Percentiles rank a stretch among this genome's conserved stretches.
phyloP scores from a whole-genome alignment of 2,797 vertebrate species.

The Spinibarbus caldwelli region DNA sequence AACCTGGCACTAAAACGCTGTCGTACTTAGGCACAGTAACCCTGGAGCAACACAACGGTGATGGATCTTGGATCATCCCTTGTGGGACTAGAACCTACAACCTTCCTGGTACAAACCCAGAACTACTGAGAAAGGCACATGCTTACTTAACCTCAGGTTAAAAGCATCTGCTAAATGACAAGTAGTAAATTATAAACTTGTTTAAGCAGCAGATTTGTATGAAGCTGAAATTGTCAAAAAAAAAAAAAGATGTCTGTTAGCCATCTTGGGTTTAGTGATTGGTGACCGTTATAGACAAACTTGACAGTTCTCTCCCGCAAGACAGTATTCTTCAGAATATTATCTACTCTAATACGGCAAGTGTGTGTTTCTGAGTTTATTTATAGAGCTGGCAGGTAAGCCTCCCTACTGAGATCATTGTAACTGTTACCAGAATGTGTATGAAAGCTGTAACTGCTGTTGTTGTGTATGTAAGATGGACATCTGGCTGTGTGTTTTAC shows the following conservation, averaged over 20 bases:
- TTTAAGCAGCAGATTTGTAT: background rate
- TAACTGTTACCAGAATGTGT: conserved; percentile 34
- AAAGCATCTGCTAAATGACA: background rate
- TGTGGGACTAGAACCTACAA: background rate
- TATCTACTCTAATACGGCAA: background rate
- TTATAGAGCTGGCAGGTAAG: conserved; percentile 25
- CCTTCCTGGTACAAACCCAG: background rate
- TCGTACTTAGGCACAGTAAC: background rate
- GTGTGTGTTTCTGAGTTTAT: conserved; percentile 15
- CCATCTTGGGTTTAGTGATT: conserved; percentile 5
- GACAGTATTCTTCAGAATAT: too few relatives aligned
- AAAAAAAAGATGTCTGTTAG: background rate
- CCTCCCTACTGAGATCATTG: conserved; percentile 13
- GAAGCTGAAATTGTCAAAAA: background rate
- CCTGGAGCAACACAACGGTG: too few relatives aligned
- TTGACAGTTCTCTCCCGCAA: background rate
- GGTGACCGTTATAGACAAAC: conserved; percentile 10
- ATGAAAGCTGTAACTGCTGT: conserved; percentile 30
- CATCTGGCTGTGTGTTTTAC: conserved; percentile 39
- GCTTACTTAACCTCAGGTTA: background rate
- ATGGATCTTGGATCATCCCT: background rate
- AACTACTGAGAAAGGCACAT: background rate
- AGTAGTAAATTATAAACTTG: background rate
- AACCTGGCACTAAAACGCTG: too few relatives aligned
- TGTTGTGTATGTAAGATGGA: conserved; percentile 33